phyloP scores from a whole-genome alignment of 2,113 vertebrate genomes.

The Agelaius tricolor region DNA sequence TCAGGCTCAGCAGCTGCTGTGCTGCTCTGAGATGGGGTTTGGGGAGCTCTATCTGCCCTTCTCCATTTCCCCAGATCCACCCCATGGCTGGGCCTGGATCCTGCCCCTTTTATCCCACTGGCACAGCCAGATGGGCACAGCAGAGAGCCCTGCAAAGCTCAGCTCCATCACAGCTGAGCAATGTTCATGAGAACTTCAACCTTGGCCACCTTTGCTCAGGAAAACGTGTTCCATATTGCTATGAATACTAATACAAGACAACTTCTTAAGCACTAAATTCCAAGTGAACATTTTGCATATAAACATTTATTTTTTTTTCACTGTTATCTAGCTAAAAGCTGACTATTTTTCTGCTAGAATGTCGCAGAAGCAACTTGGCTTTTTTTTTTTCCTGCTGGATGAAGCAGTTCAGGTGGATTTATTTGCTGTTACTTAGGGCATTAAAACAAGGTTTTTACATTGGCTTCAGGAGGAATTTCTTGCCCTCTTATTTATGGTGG shows the following conservation, averaged over 20 bases:
- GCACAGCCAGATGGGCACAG: neutral
- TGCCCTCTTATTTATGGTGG: neutral
- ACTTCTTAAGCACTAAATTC: neutral
- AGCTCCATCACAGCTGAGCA: neutral
- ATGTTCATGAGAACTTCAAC: neutral
- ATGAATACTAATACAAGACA: neutral
- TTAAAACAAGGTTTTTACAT: neutral
- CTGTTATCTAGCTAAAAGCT: neutral
- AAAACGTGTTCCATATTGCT: neutral
- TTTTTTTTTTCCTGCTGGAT: neutral
- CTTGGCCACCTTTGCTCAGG: neutral
- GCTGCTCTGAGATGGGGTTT: neutral
- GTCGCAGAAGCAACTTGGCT: neutral
- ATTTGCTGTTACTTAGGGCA: neutral
- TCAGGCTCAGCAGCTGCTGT: neutral
- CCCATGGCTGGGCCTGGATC: neutral
- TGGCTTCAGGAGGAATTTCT: neutral
- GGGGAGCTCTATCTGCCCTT: no score
- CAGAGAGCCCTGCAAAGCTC: neutral
- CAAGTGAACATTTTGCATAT: slow-evolving; percentile 1
- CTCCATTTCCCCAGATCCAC: neutral
- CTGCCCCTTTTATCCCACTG: rapidly evolving
- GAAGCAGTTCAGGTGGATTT: slow-evolving; percentile 4
- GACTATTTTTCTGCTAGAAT: neutral
- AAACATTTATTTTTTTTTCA: slow-evolving; percentile 6